Conservation (phyloP, 2,888 invertebrate genomes). For the Heterodera filipjevi region DNA sequence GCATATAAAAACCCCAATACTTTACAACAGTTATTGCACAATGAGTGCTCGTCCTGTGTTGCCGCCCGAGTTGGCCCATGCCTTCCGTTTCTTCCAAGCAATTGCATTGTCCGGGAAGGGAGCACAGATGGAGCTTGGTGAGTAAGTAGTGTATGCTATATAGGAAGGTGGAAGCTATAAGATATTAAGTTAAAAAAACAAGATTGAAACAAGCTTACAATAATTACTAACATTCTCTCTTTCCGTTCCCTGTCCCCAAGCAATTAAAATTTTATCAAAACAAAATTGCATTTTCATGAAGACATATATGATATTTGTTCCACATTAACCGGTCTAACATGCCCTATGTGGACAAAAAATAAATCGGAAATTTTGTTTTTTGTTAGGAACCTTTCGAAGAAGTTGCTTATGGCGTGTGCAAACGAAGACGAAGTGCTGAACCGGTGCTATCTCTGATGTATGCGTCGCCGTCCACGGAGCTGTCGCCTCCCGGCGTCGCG, state of each 20-base stretch:
- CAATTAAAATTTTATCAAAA: no score
- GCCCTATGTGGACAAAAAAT: no score
- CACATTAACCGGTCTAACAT: no score
- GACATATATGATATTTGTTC: no score
- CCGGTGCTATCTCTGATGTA: constrained; percentile 42
- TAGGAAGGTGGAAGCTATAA: no score
- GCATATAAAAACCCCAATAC: no score
- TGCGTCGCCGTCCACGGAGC: constrained; percentile 35
- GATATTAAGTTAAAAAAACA: no score
- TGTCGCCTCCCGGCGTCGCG: neutral
- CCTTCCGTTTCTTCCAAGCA: constrained; percentile 51
- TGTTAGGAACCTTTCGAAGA: constrained; percentile 44
- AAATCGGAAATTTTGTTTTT: neutral
- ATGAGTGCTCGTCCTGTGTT: constrained; percentile 40
- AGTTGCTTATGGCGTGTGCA: constrained; percentile 42
- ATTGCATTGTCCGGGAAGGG: constrained; percentile 51
- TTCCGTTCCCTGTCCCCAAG: no score
- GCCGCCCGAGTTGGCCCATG: constrained; percentile 38
- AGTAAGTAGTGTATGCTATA: neutral
- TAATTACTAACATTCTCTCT: no score
- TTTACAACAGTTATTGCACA: constrained; percentile 40
- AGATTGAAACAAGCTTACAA: no score
- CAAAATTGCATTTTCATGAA: no score
- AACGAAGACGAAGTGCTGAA: constrained; percentile 47
- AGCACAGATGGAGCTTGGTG: constrained; percentile 43